Evolutionary conservation across 53 echinoderm and acorn worm species (phyloP).

Genomic region (Patiria pectinifera): DNA sequence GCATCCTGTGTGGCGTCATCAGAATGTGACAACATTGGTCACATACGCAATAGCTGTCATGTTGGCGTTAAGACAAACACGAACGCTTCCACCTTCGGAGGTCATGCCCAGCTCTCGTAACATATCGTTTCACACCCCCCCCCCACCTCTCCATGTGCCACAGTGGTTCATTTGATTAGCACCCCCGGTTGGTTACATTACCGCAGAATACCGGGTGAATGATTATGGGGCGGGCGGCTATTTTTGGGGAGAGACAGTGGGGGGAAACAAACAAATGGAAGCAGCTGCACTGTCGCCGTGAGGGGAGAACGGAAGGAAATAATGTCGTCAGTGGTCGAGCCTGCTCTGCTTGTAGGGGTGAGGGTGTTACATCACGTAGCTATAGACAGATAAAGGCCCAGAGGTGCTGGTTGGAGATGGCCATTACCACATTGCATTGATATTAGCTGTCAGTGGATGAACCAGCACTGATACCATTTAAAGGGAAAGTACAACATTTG

Average conservation of each 20-base stretch:
- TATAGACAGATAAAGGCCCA: no score
- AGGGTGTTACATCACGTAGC: neutral
- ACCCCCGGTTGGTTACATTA: neutral
- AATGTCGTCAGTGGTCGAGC: neutral
- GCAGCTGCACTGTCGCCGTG: neutral
- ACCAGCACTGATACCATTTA: no score
- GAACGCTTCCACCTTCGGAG: neutral
- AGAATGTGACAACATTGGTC: neutral
- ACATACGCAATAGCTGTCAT: neutral
- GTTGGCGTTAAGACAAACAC: neutral
- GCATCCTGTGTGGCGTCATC: neutral
- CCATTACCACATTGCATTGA: no score
- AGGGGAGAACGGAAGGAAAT: neutral
- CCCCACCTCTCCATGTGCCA: neutral
- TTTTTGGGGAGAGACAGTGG: neutral
- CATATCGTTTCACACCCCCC: neutral
- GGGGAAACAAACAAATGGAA: neutral
- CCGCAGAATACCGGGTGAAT: neutral
- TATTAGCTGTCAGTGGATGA: no score
- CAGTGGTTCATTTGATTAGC: neutral
- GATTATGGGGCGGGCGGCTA: neutral
- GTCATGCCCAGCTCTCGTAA: neutral
- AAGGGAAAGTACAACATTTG: no score
- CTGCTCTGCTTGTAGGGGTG: neutral
- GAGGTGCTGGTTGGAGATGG: no score